These are phyloP conservation scores for Scatophagus argus DNA, from an alignment of 2,113 vertebrate species.

Conservation along the genomic window DNA sequence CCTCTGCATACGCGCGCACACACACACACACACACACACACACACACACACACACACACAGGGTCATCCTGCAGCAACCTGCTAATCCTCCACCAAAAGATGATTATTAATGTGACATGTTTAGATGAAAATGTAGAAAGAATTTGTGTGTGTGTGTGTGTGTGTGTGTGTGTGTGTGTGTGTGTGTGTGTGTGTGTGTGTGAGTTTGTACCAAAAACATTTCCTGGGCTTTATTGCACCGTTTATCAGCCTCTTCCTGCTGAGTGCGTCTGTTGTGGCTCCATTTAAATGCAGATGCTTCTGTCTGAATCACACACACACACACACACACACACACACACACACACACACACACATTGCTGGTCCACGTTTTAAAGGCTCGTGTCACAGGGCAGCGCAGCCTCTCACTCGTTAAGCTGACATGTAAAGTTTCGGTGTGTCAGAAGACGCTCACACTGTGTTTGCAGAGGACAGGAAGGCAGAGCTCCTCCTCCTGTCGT, in stretches of 20 bases:
- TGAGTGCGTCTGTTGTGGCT: background rate
- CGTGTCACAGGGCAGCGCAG: no score
- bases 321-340: background rate
- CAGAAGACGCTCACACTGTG: no score
- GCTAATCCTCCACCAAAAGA: constrained; percentile 69
- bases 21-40: constrained; percentile 27
- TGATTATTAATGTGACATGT: constrained; percentile 67
- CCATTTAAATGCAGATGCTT: constrained; percentile 7
- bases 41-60: constrained; percentile 12
- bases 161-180: background rate
- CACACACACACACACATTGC: background rate
- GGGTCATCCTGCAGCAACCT: constrained; percentile 22
- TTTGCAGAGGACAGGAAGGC: no score
- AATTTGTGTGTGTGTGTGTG: background rate
- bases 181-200: background rate
- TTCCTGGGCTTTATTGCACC: background rate
- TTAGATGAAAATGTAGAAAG: constrained; percentile 37
- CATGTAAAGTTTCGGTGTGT: no score
- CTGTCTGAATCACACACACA: background rate
- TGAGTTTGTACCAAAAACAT: background rate
- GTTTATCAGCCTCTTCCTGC: background rate
- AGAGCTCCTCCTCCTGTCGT: no score
- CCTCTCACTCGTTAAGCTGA: no score
- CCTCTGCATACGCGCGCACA: constrained; percentile 1
- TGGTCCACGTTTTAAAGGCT: no score